phyloP scores from a whole-genome alignment of 2,888 invertebrate genomes.

The Drosophila meridionalis region DNA sequence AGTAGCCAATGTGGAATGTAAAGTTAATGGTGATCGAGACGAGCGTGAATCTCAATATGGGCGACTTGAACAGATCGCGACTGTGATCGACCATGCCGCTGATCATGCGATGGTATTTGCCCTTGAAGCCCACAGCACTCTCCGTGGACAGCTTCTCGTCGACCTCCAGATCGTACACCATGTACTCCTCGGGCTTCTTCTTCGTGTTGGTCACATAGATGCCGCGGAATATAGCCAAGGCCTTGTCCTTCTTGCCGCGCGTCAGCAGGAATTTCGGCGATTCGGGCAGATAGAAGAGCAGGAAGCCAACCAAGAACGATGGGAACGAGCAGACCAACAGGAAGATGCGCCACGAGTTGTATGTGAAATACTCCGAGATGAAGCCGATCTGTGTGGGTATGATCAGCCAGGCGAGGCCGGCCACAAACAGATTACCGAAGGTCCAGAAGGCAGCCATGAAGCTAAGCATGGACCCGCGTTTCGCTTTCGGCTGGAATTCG shows the following conservation, averaged over 20 bases:
- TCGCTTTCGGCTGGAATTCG: conserved; percentile 96
- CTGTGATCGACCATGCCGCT: conserved; percentile 92
- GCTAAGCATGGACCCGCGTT: conserved; percentile 95
- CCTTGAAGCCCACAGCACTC: conserved; percentile 86
- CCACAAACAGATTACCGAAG: conserved; percentile 95
- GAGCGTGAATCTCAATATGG: conserved; percentile 92
- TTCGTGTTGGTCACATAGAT: conserved; percentile 92
- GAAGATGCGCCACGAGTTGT: conserved; percentile 97
- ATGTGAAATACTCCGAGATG: conserved; percentile 89
- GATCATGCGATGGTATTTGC: conserved; percentile 90
- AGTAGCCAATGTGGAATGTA: conserved; percentile 97
- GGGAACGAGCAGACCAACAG: conserved; percentile 94
- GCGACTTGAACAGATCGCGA: conserved; percentile 91
- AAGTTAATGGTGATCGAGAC: conserved; percentile 96
- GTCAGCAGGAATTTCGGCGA: conserved; percentile 95
- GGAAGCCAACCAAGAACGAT: conserved; percentile 93
- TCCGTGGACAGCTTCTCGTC: conserved; percentile 86
- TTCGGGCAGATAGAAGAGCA: conserved; percentile 94
- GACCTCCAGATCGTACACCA: conserved; percentile 89
- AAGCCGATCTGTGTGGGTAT: conserved; percentile 90
- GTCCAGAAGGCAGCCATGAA: conserved; percentile 98
- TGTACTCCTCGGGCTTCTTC: conserved; percentile 90
- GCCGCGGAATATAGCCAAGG: conserved; percentile 91
- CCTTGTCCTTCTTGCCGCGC: conserved; percentile 92
- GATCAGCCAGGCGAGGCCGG: conserved; percentile 92